Base-by-base conservation (phyloP, 2,113 vertebrate species). In the Campylorhamphus procurvoides region DNA sequence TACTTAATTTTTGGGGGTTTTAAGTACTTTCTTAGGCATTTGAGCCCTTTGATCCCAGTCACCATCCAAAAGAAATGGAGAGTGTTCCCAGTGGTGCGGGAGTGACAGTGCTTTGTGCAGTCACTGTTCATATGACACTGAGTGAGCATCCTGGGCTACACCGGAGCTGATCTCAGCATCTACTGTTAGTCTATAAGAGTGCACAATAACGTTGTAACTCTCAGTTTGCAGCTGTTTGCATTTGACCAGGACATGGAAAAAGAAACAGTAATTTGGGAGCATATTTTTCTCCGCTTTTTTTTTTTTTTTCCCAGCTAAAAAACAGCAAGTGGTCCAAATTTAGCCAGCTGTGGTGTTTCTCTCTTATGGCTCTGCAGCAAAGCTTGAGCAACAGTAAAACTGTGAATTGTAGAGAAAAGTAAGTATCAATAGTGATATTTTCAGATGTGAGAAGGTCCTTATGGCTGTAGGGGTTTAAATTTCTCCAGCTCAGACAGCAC, bases 111-210 rank as follows among this genome's bases (percentile, higher is more conserved):
- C 25, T 37, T 62, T 56, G 33, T 1, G 7, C 56, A 28, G 28
- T 22, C 71, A 47, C 46, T 3, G 12, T 23, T 35, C 0, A 0
- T 8, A 6, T 68, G n/a, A 46, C 29, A 7, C 33, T 0, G 0
- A 25, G 9, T 0, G 8, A 91, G 8, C 49, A n/a, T 60, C 46
- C 25, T 39, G 42, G n/a, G 50, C 49, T 53, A 4, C 5, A 33
- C 10, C 0, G 1, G 25, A 60, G 53, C 91, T 68, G 31, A 90
- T 76, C 55, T 89, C 68, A 77, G 72, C 31, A 27, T 64, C 83
- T 56, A 58, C 62, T 71, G 4, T 50, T 23, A 12, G 28, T 10
- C 16, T 82, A 23, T 20, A 67, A 71, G 3, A 53, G 52, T 14
- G 27, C 4, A 10, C 3, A 9, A 35, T 53, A 76, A 66, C 17